These are phyloP conservation scores for Holacanthella duospinosa DNA, from an alignment of 2,888 invertebrate species.

Conservation along the genomic window DNA sequence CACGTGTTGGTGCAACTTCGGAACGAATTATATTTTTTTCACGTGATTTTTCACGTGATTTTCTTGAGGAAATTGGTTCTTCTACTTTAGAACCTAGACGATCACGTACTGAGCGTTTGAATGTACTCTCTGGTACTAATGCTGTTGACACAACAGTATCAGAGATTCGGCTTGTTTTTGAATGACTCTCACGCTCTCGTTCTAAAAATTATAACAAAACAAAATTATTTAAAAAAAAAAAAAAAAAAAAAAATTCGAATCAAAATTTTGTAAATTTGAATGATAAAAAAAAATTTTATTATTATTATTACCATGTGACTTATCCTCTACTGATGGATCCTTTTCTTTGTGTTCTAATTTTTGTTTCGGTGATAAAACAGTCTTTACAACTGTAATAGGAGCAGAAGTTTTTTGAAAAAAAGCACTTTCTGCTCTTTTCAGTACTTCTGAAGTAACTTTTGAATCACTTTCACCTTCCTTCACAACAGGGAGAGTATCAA, in stretches of 20 bases:
- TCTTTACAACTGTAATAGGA: constrained; percentile 11
- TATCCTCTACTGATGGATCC: neutral
- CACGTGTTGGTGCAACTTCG: neutral
- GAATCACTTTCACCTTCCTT: constrained; percentile 47
- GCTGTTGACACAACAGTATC: neutral
- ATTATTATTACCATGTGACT: neutral
- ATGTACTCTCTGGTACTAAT: constrained; percentile 8
- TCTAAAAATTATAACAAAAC: no score
- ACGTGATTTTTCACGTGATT: neutral
- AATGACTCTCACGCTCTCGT: neutral
- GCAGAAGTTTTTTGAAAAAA: constrained; percentile 77
- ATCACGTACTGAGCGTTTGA: constrained; percentile 28
- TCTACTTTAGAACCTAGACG: constrained; percentile 31
- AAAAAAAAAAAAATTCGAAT: neutral
- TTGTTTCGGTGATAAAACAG: neutral
- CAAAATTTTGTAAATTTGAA: neutral
- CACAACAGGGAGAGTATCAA: constrained; percentile 32
- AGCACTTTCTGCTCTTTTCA: constrained; percentile 83
- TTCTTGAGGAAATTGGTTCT: constrained; percentile 13
- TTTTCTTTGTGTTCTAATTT: neutral
- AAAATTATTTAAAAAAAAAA: no score
- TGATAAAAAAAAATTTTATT: no score
- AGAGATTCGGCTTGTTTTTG: neutral
- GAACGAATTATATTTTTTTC: constrained; percentile 7
- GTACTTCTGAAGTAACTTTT: constrained; percentile 71